Conservation (phyloP, 2,888 invertebrate species). For the Synergus itoensis region DNA sequence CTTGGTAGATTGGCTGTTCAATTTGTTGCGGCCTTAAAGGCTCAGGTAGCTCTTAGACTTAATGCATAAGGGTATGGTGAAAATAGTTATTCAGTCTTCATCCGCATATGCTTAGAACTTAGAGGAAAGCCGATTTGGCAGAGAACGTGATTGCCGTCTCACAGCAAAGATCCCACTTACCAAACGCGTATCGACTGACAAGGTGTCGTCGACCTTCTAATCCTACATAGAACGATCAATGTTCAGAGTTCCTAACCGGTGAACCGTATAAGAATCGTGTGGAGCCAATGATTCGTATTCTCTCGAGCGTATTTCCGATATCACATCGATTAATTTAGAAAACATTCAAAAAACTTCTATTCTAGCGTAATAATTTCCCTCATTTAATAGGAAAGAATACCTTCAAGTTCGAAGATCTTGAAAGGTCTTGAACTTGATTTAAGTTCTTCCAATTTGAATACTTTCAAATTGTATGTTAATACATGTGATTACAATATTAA, state of each 20-base stretch:
- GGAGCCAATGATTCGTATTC: slow-evolving; percentile 31
- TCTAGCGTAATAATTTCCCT: too few relatives aligned
- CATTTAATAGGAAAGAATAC: too few relatives aligned
- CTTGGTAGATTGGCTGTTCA: neutral
- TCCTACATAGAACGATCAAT: slow-evolving; percentile 34
- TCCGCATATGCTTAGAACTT: neutral
- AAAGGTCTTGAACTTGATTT: too few relatives aligned
- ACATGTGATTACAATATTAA: too few relatives aligned
- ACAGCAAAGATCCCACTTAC: slow-evolving; percentile 46
- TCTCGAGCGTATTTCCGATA: neutral
- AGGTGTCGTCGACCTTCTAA: slow-evolving; percentile 53
- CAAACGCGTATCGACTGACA: slow-evolving; percentile 32
- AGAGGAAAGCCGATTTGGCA: slow-evolving; percentile 13
- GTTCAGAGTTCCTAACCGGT: slow-evolving; percentile 42
- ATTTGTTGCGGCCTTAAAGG: neutral
- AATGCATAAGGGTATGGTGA: neutral
- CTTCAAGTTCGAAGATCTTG: too few relatives aligned
- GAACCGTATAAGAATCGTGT: slow-evolving; percentile 34
- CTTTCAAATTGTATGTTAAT: too few relatives aligned
- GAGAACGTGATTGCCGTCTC: slow-evolving; percentile 19
- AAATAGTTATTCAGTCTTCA: slow-evolving; percentile 8
- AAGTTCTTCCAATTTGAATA: too few relatives aligned
- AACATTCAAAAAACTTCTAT: neutral
- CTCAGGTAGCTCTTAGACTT: neutral
- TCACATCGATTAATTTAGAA: neutral